Base-by-base conservation (phyloP, 2,888 invertebrate species). In the Drosophila pseudotakahashii region DNA sequence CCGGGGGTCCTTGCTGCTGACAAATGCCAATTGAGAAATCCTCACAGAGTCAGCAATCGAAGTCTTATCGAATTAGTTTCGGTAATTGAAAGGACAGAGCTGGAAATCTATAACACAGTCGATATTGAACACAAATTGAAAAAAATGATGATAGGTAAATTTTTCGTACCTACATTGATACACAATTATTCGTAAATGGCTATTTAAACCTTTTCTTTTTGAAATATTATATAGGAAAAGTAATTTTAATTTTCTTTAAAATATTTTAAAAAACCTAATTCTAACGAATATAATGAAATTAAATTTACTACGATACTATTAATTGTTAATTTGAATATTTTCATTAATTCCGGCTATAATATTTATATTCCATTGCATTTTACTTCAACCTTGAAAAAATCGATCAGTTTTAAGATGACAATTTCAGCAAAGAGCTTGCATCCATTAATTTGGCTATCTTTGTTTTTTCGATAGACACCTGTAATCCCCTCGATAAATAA, bases 11-110 rank as follows among this genome's bases (percentile, higher is more conserved):
- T 13, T n/a, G 45, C 66, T 50, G 64, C 67, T 53, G 67, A 66
- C 64, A 26, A 61, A 77, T 82, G 81, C 66, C 86, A 80, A 80
- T 81, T 81, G 86, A 82, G 79, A 80, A 69, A 81, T 72, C 75
- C 45, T 50, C 50, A 68, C 50, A 39, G 48, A 45, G 50, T 62
- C 67, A 66, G 53, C 64, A 67, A 67, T 66, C 39, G 64, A 45
- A 66, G 64, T 39, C 64, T 66, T 66, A 67, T 53, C 54, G 39
- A 45, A 64, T 51, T 61, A 62, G 41, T 61, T 50, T 42, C 41
- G 36, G 60, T 19, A 60, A 60, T 62, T 45, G 61, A 60, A 60
- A 47, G 47, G 39, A 10, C 45, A 7, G 32, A 37, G 32, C 16
- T 42, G 42, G 36, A 48, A 62, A 61, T 48, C 63, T 26, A 50